phyloP scores from a whole-genome alignment of 2,888 invertebrate genomes.

The Cremastinae sp. region DNA sequence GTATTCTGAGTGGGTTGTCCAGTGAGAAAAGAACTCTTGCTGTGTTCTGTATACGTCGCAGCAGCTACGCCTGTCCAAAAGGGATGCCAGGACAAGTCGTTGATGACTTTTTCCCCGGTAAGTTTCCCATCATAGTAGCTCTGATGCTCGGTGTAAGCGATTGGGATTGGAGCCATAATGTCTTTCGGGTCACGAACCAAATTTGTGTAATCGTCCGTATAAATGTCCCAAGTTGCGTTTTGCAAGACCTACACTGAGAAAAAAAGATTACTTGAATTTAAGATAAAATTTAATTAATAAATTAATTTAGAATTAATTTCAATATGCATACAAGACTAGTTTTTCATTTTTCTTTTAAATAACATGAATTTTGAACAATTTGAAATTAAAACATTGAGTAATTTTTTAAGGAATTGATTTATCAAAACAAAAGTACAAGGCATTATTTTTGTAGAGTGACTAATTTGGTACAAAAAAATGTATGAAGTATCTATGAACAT shows the following conservation, averaged over 20 bases:
- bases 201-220: slow-evolving; percentile 84
- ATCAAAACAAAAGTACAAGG: too few relatives aligned
- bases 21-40: slow-evolving; percentile 69
- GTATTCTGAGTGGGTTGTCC: slow-evolving; percentile 63
- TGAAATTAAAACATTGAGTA: too few relatives aligned
- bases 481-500: too few relatives aligned
- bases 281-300: too few relatives aligned
- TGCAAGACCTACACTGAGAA: slow-evolving; percentile 54
- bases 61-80: slow-evolving; percentile 86
- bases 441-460: too few relatives aligned
- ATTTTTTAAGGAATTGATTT: too few relatives aligned
- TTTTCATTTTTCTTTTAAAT: too few relatives aligned
- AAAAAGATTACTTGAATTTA: too few relatives aligned
- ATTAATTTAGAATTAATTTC: too few relatives aligned
- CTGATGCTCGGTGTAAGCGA: slow-evolving; percentile 71
- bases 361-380: too few relatives aligned
- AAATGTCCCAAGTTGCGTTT: slow-evolving; percentile 82
- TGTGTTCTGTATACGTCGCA: slow-evolving; percentile 84
- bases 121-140: slow-evolving; percentile 74
- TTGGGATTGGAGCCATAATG: slow-evolving; percentile 66
- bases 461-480: too few relatives aligned
- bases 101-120: slow-evolving; percentile 86
- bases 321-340: too few relatives aligned
- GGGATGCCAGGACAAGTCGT: slow-evolving; percentile 87
- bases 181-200: slow-evolving; percentile 79